Evolutionary conservation across 2,888 invertebrate genomes (phyloP).

Genomic region (Rhorus exstirpatorius): DNA sequence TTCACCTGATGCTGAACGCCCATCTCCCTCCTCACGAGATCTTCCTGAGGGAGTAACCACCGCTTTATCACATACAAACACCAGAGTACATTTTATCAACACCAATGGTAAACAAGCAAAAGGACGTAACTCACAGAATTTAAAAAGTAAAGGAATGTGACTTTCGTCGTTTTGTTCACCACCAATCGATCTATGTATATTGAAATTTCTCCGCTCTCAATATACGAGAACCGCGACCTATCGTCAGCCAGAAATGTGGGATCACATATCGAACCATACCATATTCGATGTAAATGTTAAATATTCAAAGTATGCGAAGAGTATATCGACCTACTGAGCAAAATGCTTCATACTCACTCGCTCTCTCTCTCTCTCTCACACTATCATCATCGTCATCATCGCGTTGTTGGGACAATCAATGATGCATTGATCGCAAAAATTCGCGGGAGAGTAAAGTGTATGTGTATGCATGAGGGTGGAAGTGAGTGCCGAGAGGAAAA

Average conservation of each 20-base stretch:
- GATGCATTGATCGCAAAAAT: slow-evolving; percentile 59
- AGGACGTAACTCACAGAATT: neutral
- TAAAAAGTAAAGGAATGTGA: neutral
- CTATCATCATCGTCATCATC: neutral
- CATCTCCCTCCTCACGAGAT: neutral
- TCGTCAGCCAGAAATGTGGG: slow-evolving; percentile 9
- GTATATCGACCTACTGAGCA: slow-evolving; percentile 46
- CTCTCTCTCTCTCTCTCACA: no score
- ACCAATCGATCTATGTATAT: neutral
- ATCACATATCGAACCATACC: neutral
- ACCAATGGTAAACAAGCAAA: neutral
- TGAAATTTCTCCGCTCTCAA: neutral
- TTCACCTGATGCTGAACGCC: slow-evolving; percentile 25
- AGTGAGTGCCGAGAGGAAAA: slow-evolving; percentile 43
- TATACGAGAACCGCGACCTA: neutral
- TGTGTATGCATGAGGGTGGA: slow-evolving; percentile 3
- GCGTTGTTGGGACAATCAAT: slow-evolving; percentile 32
- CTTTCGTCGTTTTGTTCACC: neutral
- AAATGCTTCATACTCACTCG: slow-evolving; percentile 5
- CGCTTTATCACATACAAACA: no score
- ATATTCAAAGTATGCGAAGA: neutral
- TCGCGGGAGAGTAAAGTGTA: slow-evolving; percentile 12
- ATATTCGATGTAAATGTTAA: neutral
- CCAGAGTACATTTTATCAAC: no score
- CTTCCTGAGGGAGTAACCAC: slow-evolving; percentile 2